Evolutionary conservation across 2,888 invertebrate genomes (phyloP), one percentile per base, ranked within the genome.

Genomic region (Sinohyriopsis cumingii): DNA sequence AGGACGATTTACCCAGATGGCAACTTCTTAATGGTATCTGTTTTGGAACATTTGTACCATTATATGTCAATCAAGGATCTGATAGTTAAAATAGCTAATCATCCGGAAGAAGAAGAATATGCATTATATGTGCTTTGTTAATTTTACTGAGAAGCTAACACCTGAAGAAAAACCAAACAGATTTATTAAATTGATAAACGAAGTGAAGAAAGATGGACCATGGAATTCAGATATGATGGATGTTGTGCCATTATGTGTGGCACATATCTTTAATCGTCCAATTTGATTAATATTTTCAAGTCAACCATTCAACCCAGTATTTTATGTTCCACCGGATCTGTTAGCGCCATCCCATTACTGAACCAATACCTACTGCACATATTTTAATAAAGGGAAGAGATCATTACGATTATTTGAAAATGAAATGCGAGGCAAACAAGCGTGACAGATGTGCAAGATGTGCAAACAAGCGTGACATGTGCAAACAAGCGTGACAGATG

Each of bases 211-310:
- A 28, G 33, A 18, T 63, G 63, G 3, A 22, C 7, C 18, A 9
- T 63, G 3, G 3, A 28, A 63, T 19, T 63, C 63, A 25, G 63
- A 63, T 28, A 28, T 28, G 28, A 20, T 6, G 12, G 53, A 63
- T 53, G 1, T 45, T 25, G 22, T 63, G 15, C 63, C 63, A 28
- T 28, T 63, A 28, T 45, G 63, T 53, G 20, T 63, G 19, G 53
- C 63, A 63, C 28, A 63, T 22, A 53, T 63, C 15, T 53, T 63
- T 20, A 20, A 22, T n/a, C 1, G 63, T 5, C 33, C 63, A 25
- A 9, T 63, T 18, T n/a, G 63, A 25, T 12, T n/a, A n/a, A n/a
- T 63, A 63, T 63, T 45, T n/a, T 63, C 63, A 63, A 63, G 53
- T 63, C 22, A 45, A 28, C 63, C 63, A 25, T 63, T 63, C 28